phyloP scores from a whole-genome alignment of 2,797 vertebrate genomes.

The Momotus momota region DNA sequence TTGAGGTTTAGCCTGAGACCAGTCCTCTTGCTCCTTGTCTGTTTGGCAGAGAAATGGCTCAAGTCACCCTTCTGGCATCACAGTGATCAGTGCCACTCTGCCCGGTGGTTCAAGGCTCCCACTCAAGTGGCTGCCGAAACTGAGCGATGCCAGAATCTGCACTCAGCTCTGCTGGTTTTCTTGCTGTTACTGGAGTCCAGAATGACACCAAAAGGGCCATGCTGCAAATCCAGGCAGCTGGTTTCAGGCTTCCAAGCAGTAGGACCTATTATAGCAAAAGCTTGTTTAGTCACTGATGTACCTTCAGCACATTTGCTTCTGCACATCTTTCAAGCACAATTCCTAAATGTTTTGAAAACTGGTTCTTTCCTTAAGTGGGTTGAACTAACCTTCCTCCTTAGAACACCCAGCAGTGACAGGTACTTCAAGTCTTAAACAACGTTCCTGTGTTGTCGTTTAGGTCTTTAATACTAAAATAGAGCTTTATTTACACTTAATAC shows the following conservation, averaged over 20 bases:
- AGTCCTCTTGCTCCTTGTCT: background rate
- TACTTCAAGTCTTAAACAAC: background rate
- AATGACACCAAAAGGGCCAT: background rate
- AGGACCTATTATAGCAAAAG: background rate
- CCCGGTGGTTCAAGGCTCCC: background rate
- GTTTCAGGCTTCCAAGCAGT: background rate
- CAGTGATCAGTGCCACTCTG: accelerated
- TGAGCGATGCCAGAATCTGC: background rate
- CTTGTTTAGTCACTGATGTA: background rate
- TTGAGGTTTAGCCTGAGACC: background rate
- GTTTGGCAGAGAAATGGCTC: background rate
- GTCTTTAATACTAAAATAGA: background rate
- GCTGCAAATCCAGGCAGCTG: background rate
- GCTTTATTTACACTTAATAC: background rate
- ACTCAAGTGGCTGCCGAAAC: background rate
- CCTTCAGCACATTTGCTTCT: background rate
- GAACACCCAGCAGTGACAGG: background rate
- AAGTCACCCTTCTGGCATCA: background rate
- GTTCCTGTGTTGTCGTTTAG: background rate
- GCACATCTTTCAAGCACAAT: background rate
- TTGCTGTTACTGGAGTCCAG: background rate
- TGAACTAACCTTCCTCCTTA: background rate
- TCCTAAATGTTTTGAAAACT: background rate
- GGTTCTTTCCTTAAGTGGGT: background rate
- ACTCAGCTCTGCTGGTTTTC: background rate